phyloP scores from a whole-genome alignment of 2,888 invertebrate genomes.

The Cosmia pyralina region DNA sequence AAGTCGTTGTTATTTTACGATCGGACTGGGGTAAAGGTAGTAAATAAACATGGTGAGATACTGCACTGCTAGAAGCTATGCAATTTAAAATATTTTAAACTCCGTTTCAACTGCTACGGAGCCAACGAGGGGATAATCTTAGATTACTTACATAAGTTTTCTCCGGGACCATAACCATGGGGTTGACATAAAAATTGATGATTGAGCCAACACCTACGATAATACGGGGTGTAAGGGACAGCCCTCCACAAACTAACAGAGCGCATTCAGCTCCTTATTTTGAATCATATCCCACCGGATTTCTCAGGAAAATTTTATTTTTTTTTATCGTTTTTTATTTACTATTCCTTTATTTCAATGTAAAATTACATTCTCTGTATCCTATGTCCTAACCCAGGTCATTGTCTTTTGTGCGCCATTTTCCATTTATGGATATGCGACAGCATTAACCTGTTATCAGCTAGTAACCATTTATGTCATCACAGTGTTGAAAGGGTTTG shows the following conservation, averaged over 20 bases:
- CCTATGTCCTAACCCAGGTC: neutral
- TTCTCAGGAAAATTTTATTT: no score
- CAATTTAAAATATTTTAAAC: neutral
- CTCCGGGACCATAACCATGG: no score
- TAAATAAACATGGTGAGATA: constrained; percentile 1
- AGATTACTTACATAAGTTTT: neutral
- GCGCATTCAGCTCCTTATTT: no score
- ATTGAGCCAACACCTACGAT: no score
- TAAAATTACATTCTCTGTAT: neutral
- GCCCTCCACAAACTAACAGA: no score
- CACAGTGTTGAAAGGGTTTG: constrained; percentile 10
- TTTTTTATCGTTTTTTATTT: no score
- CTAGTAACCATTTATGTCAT: constrained; percentile 13
- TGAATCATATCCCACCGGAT: no score
- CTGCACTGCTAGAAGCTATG: neutral
- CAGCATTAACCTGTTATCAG: neutral
- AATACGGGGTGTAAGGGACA: no score
- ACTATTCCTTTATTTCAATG: no score
- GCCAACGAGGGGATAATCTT: no score
- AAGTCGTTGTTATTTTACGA: neutral
- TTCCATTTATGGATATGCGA: neutral
- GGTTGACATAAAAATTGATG: no score
- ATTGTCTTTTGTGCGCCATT: neutral
- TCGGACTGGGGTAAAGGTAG: neutral
- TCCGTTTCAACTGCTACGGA: neutral